Conservation (phyloP, 2,888 invertebrate species). For the Volucella inanis region DNA sequence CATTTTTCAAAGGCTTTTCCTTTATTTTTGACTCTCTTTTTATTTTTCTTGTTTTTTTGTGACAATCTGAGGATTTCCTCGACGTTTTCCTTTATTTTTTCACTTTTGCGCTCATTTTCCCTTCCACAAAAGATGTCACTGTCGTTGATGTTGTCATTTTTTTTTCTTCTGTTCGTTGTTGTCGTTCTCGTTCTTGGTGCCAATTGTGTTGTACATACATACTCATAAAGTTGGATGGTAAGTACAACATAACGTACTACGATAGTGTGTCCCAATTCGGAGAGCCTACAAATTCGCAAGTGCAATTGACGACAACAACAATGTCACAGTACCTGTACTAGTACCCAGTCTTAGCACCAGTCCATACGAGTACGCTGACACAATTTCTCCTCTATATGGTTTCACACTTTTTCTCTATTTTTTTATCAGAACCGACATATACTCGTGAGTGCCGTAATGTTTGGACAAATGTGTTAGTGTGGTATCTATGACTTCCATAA, state of each 20-base stretch:
- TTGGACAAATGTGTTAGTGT: neutral
- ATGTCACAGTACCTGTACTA: neutral
- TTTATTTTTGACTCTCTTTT: constrained; percentile 8
- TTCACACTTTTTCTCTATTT: constrained; percentile 46
- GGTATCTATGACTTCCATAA: constrained; percentile 37
- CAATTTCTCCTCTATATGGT: constrained; percentile 66
- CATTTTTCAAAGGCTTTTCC: constrained; percentile 64
- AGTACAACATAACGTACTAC: neutral
- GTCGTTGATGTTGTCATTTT: constrained; percentile 36
- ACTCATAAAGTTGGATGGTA: too few relatives aligned
- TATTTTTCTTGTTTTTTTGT: neutral
- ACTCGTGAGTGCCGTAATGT: neutral
- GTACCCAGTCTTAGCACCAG: neutral
- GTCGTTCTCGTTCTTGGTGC: constrained; percentile 30
- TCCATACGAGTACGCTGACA: constrained; percentile 54
- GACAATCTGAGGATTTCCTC: constrained; percentile 62
- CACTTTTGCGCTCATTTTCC: constrained; percentile 34
- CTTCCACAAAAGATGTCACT: constrained; percentile 68
- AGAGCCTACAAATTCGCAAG: constrained; percentile 64
- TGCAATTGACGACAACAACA: constrained; percentile 59
- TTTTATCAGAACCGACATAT: neutral
- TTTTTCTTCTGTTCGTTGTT: constrained; percentile 35
- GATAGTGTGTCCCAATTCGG: constrained; percentile 61
- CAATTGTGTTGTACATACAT: neutral
- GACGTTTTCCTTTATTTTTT: constrained; percentile 17